These are phyloP conservation scores for Cygnus olor DNA, from an alignment of 2,797 vertebrate species.

Conservation along the genomic window DNA sequence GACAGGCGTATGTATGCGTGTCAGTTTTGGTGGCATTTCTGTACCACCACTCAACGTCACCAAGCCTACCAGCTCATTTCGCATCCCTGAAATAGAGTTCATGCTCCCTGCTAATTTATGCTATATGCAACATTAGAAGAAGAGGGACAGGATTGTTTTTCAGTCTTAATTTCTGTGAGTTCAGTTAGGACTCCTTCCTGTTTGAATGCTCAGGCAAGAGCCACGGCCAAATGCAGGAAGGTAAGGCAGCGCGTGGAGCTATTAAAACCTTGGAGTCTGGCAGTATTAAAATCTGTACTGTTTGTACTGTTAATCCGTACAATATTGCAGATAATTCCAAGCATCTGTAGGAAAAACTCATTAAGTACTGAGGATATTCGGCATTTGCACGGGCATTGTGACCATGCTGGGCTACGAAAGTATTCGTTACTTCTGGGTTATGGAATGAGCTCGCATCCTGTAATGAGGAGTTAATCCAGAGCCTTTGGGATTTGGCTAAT, in stretches of 20 bases:
- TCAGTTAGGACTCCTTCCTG: neutral
- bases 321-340: neutral
- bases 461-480: neutral
- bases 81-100: neutral
- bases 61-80: neutral
- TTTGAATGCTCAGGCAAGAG: neutral
- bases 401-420: neutral
- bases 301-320: neutral
- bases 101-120: neutral
- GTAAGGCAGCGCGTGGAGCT: neutral
- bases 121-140: neutral
- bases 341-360: neutral
- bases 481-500: neutral
- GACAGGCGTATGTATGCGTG: rapidly evolving
- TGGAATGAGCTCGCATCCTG: neutral
- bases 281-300: neutral
- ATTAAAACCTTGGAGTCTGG: neutral
- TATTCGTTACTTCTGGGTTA: neutral
- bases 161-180: neutral
- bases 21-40: neutral
- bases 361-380: neutral
- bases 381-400: neutral
- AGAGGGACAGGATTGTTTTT: neutral
- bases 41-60: rapidly evolving
- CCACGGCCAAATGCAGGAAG: neutral